Base-by-base conservation (phyloP, 2,888 invertebrate genomes). In the Hylaea fasciaria region DNA sequence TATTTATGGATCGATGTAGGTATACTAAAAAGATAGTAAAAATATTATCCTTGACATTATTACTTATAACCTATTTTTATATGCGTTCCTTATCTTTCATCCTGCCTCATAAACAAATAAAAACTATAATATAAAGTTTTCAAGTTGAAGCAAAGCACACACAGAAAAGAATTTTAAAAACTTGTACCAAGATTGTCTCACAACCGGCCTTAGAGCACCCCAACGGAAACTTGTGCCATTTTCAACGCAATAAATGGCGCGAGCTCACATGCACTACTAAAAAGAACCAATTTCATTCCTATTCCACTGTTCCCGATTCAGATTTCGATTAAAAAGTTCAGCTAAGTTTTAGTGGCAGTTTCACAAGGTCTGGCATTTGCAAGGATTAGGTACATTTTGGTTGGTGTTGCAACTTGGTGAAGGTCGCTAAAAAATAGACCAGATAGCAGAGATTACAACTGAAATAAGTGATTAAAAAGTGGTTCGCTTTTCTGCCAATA, bases 241-340 rank as follows among this genome's bases (percentile, higher is more conserved):
- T 82, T 78, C 75, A 77, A 80, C 81, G 87, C 89, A 86, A 88
- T 89, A 89, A 90, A 89, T 87, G 88, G 83, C 75, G 79, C 84
- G 86, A 87, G 83, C 80, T 82, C 73, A 78, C 81, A 73, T 76
- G 78, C 76, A 76, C 78, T 77, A 76, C 78, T 77, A 78, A 79
- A 79, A 83, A 79, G 81, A 78, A 83, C 80, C 82, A 81, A 83
- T 83, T 81, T 57, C 57, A 17, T 58, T 62, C 58, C 52, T 61
- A 65, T 69, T 68, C 64, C 67, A 68, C 69, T 67, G 67, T 68
- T 55, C 66, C 57, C 52, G 63, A 69, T 66, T 69, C 59, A 65
- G 59, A 66, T 65, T 62, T 64, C 59, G 63, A 65, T 63, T 65
- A 62, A 65, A 66, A 68, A 65, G 54, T 64, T 61, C 54, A 64